A percentile compares a stretch with the other conserved stretches of the same genome.
phyloP scores from a whole-genome alignment of 2,888 invertebrate species.

The Celastrina argiolus region DNA sequence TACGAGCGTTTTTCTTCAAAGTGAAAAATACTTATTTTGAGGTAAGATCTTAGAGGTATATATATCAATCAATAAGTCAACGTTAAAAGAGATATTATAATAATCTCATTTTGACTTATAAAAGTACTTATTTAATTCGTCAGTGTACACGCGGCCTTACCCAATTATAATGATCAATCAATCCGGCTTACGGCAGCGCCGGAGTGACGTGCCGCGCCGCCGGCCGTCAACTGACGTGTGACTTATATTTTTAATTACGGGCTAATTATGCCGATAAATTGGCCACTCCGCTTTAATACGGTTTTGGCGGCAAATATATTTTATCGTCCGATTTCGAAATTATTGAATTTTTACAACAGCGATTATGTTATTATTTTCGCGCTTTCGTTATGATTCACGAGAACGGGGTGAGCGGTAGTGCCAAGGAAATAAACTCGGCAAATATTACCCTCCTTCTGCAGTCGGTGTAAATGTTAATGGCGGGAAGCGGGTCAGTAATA shows the following conservation, averaged over 20 bases:
- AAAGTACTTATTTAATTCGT: background rate
- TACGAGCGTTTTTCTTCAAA: constrained; percentile 25
- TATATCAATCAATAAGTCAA: too few relatives aligned
- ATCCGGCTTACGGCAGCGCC: constrained; percentile 7
- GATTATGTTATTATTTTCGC: background rate
- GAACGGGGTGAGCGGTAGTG: background rate
- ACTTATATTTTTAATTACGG: constrained; percentile 56
- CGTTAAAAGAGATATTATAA: too few relatives aligned
- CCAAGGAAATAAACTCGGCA: background rate
- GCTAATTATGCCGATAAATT: constrained; percentile 31
- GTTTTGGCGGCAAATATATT: constrained; percentile 8
- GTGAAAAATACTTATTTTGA: background rate
- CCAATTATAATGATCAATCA: constrained; percentile 23
- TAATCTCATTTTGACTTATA: too few relatives aligned
- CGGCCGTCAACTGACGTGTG: constrained; percentile 59
- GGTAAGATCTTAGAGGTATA: background rate
- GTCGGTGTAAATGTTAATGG: background rate
- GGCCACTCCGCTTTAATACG: background rate
- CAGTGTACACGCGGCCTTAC: background rate
- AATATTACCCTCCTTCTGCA: background rate
- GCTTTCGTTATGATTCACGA: background rate
- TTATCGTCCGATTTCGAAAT: background rate
- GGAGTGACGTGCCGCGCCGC: constrained; percentile 27
- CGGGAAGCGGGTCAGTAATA: background rate
- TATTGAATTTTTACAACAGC: background rate